Evolutionary conservation across 2,888 invertebrate genomes (phyloP), one percentile per base, ranked within the genome.

Genomic region (Pyrgus malvae): DNA sequence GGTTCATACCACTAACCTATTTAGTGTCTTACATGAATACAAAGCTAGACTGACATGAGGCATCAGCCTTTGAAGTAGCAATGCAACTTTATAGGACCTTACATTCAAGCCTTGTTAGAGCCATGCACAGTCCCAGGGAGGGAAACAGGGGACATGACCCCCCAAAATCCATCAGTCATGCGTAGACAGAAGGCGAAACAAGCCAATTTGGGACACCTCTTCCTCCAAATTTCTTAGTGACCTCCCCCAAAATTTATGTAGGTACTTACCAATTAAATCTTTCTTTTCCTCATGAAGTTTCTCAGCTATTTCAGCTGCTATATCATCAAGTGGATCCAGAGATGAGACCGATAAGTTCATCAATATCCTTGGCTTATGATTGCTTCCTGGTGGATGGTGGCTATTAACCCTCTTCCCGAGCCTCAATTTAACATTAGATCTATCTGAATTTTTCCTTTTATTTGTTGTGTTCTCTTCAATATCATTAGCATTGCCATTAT

Each of bases 261-360:
- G 2, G 9, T 16, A 27, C 44, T 38, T 85, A 95, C 96, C 87
- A 70, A 96, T 86, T 67, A 96, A 91, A 40, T 93, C 92, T 69
- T 93, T 93, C 63, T 96, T 95, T 65, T 93, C 93, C 77, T 96
- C 96, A 55, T 82, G 90, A 23, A 96, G 85, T 74, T 96, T 96
- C 45, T 91, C 91, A 1, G 94, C 93, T 64, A 96, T 94, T 72
- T 96, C 95, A 37, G 82, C 83, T 12, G 94, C 95, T 46, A 96
- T 86, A 49, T 92, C 92, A 6, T 92, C 92, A 48, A 88, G 78
- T 4, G 88, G 78, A 62, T 91, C 91, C 4, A 92, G 91, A 0
- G 71, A 60, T 8, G 83, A 91, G 0, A 90, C 88, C 9, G 66
- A 65, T 33, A 96, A 82, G 67, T 94, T 93, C 5, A 90, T 78